phyloP scores from a whole-genome alignment of 2,888 invertebrate genomes.

The Acrocyrtus sp. region DNA sequence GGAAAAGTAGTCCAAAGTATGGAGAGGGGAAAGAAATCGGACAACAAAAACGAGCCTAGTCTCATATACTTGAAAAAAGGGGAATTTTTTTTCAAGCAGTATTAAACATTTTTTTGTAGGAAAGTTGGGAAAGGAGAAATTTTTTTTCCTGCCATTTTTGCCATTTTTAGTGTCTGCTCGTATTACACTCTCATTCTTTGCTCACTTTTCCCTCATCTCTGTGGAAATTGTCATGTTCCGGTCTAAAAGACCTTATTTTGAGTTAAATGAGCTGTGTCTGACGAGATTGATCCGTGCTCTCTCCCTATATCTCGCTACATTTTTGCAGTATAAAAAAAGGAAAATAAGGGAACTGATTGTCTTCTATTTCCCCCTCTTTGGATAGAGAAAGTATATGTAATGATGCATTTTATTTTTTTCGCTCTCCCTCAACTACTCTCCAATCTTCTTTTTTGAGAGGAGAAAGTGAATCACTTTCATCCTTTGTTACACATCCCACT shows the following conservation, averaged over 20 bases:
- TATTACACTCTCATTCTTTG: neutral
- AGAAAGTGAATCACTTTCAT: constrained; percentile 25
- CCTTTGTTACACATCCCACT: constrained; percentile 18
- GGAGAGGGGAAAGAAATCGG: neutral
- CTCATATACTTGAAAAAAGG: neutral
- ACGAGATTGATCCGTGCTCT: constrained; percentile 46
- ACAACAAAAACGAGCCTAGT: constrained; percentile 5
- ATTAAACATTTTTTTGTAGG: constrained; percentile 26
- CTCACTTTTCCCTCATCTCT: neutral
- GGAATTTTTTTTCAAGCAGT: constrained; percentile 9
- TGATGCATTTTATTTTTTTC: constrained; percentile 50
- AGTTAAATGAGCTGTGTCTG: constrained; percentile 54
- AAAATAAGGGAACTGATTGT: constrained; percentile 11
- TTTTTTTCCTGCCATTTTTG: neutral
- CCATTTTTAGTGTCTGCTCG: neutral
- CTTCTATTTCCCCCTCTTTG: constrained; percentile 16
- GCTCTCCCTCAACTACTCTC: constrained; percentile 19
- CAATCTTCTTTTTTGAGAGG: constrained; percentile 4
- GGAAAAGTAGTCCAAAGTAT: neutral
- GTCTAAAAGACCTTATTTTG: constrained; percentile 52
- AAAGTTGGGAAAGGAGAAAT: constrained; percentile 6
- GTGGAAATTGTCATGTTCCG: constrained; percentile 43
- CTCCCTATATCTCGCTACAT: no score
- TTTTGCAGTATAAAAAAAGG: no score
- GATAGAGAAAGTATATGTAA: constrained; percentile 9